phyloP scores from a whole-genome alignment of 2,797 vertebrate species.

The Peromyscus aztecus region DNA sequence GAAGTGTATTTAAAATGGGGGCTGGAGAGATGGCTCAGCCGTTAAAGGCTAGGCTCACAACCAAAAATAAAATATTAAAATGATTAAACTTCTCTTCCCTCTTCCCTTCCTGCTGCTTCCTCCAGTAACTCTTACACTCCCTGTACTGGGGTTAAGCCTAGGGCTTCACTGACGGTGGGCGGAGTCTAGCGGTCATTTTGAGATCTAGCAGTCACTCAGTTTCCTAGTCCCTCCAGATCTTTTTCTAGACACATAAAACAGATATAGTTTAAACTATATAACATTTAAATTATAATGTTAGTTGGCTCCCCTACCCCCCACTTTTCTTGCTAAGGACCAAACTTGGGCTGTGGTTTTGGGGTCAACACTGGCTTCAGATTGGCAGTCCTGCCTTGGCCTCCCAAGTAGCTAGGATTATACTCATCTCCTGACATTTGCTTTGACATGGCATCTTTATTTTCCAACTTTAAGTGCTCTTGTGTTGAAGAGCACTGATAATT shows the following conservation, averaged over 20 bases:
- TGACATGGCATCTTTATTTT: constrained; percentile 42
- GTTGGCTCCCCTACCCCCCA: neutral
- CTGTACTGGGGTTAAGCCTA: neutral
- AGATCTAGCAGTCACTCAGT: neutral
- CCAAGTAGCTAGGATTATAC: too few relatives aligned
- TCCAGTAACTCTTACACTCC: too few relatives aligned
- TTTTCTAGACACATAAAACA: neutral
- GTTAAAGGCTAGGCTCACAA: too few relatives aligned
- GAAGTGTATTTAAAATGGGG: neutral
- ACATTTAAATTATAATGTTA: too few relatives aligned
- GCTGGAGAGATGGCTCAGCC: too few relatives aligned
- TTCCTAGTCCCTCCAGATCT: neutral
- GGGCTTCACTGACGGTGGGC: neutral
- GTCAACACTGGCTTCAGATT: neutral
- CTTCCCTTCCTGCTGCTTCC: neutral
- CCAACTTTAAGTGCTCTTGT: neutral
- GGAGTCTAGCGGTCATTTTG: neutral
- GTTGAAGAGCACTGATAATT: neutral
- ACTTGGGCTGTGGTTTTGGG: neutral
- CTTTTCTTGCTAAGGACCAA: neutral
- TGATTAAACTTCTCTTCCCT: neutral
- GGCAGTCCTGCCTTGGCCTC: too few relatives aligned
- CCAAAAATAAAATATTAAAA: too few relatives aligned
- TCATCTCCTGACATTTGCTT: neutral
- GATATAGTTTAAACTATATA: too few relatives aligned